Evolutionary conservation across 2,113 vertebrate genomes (phyloP), one percentile per base, ranked within the genome.

Genomic region (Bubo blakistoni): DNA sequence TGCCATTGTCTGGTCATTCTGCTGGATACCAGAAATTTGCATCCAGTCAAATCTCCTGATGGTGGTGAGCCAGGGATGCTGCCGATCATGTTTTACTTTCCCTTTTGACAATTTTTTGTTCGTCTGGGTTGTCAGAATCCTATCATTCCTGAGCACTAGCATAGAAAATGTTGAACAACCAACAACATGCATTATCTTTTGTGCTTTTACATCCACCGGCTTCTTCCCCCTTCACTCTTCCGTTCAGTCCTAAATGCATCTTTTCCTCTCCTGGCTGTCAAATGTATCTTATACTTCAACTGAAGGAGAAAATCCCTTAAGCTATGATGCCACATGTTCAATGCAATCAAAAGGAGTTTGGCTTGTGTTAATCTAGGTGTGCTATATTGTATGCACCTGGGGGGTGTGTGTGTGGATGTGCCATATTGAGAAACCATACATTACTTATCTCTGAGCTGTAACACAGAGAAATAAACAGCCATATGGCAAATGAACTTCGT

Each of bases 401-500:
- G 30, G 20, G 6, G 85, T 42, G 88, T 69, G 84, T 7, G 24
- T n/a, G 58, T 47, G 83, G 38, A 81, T 92, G 82, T 96, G 92
- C 93, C 94, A 94, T 90, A 92, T 87, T 96, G 96, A 96, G 94
- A 57, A 95, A n/a, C 90, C 90, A 88, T 92, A 88, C 88, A 97
- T 96, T 97, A 96, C 97, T 97, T 96, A 92, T 94, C 86, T 97
- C 86, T 86, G 95, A 97, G 78, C 70, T 96, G 90, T 67, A 87
- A 74, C 92, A 88, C 81, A 90, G 82, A 97, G 97, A 97, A 97
- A 97, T 97, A 97, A 98, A 96, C 95, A 98, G 92, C 97, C 98
- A 98, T 97, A 98, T 98, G 98, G 98, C 96, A 96, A 97, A 97
- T 86, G 96, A 98, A 97, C 95, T 97, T 97, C 2, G 0, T 30